Percentiles rank a stretch among this genome's conserved stretches.
phyloP scores from a whole-genome alignment of 2,797 vertebrate species.

The Meda fulgida region DNA sequence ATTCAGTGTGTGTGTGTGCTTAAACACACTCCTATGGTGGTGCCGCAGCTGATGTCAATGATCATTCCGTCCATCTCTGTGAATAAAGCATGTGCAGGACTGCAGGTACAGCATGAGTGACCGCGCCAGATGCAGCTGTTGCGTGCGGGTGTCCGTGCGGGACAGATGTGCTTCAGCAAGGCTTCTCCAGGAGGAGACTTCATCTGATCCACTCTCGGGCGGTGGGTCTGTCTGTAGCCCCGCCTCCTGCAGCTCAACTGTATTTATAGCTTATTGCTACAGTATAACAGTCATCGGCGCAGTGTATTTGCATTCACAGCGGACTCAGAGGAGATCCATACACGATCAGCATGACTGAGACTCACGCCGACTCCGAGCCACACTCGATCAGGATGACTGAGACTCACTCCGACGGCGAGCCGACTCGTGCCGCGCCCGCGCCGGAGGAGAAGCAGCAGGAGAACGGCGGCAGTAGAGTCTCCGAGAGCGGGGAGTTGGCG shows the following conservation, averaged over 20 bases:
- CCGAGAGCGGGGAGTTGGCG: conserved; percentile 4
- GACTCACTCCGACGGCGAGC: not conserved
- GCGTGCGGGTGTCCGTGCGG: not conserved
- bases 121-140: not conserved
- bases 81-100: not conserved
- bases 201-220: not conserved
- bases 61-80: not conserved
- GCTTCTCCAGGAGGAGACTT: not conserved
- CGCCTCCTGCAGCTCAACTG: not conserved
- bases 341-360: no score
- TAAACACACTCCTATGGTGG: not conserved
- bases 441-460: conserved; percentile 49
- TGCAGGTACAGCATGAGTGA: not conserved
- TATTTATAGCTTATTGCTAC: conserved; percentile 13
- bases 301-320: not conserved
- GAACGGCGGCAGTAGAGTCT: conserved; percentile 44
- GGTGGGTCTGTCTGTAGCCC: not conserved
- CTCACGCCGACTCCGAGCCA: no score
- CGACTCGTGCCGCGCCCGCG: conserved; percentile 53
- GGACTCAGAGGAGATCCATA: no score
- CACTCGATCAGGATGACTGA: conserved; percentile 25
- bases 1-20: not conserved
- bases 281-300: not conserved
- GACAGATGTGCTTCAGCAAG: not conserved
- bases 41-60: not conserved